Conservation (phyloP, 1,140 invertebrate species). For the Ephestia elutella region DNA sequence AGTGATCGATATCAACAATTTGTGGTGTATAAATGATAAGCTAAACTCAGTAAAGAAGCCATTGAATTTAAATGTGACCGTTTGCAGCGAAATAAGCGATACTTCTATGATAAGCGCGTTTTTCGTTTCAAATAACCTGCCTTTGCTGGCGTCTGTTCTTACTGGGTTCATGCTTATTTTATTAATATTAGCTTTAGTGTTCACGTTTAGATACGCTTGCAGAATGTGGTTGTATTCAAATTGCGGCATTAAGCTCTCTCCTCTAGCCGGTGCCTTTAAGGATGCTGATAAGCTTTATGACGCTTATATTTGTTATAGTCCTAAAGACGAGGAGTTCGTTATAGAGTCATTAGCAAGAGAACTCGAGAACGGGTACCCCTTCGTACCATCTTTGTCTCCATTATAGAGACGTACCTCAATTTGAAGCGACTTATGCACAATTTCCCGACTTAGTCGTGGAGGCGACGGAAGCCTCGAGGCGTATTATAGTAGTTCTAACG, state of each 20-base stretch:
- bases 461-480: constrained; percentile 88
- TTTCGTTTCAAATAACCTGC: constrained; percentile 83
- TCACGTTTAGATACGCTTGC: constrained; percentile 87
- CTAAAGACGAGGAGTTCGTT: constrained; percentile 91
- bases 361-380: constrained; percentile 81
- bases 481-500: constrained; percentile 85
- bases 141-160: constrained; percentile 82
- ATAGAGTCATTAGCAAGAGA: constrained; percentile 86
- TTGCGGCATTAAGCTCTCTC: constrained; percentile 86
- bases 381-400: constrained; percentile 88
- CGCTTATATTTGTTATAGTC: constrained; percentile 91
- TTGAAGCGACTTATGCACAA: constrained; percentile 80
- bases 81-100: constrained; percentile 79
- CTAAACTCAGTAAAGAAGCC: constrained; percentile 76
- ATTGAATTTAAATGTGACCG: constrained; percentile 80
- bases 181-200: constrained; percentile 82
- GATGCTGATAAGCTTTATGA: constrained; percentile 90
- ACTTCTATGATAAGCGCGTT: constrained; percentile 80
- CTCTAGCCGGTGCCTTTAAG: constrained; percentile 81
- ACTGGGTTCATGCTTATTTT: constrained; percentile 83
- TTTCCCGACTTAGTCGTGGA: constrained; percentile 87
- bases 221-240: constrained; percentile 90
- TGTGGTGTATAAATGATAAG: constrained; percentile 79
- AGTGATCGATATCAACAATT: constrained; percentile 78
- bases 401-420: constrained; percentile 89